Evolutionary conservation across 2,888 invertebrate species (phyloP).

Genomic region (Xanthorhoe spadicearia): DNA sequence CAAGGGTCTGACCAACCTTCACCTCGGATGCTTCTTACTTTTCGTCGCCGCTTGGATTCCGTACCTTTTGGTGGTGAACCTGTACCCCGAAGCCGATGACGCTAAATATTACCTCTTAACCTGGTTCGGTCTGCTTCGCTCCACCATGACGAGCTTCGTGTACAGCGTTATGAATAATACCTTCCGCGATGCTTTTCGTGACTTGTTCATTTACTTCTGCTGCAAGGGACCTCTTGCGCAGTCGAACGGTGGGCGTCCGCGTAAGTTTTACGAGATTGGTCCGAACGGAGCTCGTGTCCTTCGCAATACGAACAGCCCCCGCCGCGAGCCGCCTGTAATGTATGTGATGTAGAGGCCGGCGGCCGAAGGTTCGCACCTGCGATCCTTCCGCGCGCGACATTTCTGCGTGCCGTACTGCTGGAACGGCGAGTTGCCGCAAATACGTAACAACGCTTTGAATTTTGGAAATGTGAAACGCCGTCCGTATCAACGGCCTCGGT

Average conservation of each 20-base stretch:
- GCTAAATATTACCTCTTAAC: constrained; percentile 87
- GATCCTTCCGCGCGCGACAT: neutral
- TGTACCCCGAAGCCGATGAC: constrained; percentile 76
- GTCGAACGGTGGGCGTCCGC: constrained; percentile 86
- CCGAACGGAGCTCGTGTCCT: neutral
- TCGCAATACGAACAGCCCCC: neutral
- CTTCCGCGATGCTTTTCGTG: constrained; percentile 89
- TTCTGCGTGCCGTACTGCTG: constrained; percentile 5
- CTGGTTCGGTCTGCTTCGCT: constrained; percentile 89
- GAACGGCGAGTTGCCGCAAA: constrained; percentile 19
- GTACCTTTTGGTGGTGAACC: constrained; percentile 85
- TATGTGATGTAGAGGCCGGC: neutral
- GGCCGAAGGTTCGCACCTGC: neutral
- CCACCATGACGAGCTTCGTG: constrained; percentile 87
- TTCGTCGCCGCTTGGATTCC: constrained; percentile 89
- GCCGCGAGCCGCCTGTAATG: constrained; percentile 35
- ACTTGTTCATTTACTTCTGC: constrained; percentile 91
- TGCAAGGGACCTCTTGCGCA: constrained; percentile 87
- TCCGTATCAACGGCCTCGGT: constrained; percentile 6
- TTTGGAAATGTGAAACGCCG: constrained; percentile 16
- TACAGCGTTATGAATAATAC: constrained; percentile 86
- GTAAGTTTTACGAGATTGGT: constrained; percentile 50
- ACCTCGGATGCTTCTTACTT: constrained; percentile 86
- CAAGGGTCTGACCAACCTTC: constrained; percentile 85
- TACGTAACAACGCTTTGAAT: constrained; percentile 4